These are phyloP conservation scores for Girardinus metallicus DNA, from an alignment of 2,797 vertebrate species.

Conservation along the genomic window DNA sequence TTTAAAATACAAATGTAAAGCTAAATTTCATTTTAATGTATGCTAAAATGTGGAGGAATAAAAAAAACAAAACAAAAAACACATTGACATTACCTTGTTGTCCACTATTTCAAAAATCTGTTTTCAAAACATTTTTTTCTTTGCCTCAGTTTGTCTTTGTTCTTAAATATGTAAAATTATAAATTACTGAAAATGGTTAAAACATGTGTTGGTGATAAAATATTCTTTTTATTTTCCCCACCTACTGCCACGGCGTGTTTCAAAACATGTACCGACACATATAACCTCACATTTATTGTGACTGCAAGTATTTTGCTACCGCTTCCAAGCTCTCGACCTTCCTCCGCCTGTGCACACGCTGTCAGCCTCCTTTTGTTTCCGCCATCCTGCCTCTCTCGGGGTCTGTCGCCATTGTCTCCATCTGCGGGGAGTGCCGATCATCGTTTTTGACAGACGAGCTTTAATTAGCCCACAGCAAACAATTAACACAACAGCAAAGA, in stretches of 20 bases:
- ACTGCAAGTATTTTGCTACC: background rate
- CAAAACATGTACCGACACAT: background rate
- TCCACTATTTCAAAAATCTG: background rate
- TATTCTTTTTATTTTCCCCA: background rate
- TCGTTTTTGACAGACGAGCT: slow-evolving; percentile 70
- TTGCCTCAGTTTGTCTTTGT: background rate
- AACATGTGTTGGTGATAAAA: background rate
- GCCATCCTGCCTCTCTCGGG: slow-evolving; percentile 27
- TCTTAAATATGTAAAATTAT: background rate
- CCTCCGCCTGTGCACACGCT: slow-evolving; percentile 7
- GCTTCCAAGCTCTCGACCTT: background rate
- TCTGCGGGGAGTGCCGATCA: slow-evolving; percentile 68
- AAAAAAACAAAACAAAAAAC: too few relatives aligned
- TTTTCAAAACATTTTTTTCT: background rate
- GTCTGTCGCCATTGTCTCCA: slow-evolving; percentile 54
- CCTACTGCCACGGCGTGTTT: background rate
- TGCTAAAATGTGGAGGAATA: too few relatives aligned
- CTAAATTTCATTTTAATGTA: background rate
- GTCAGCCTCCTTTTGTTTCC: slow-evolving; percentile 39
- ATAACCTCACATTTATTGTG: background rate
- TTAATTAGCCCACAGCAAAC: slow-evolving; percentile 83
- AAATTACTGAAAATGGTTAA: background rate
- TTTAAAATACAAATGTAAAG: background rate
- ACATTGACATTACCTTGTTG: too few relatives aligned
- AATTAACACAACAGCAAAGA: slow-evolving; percentile 75